Base-by-base conservation (phyloP, 2,797 vertebrate species). In the Hybognathus amarus region DNA sequence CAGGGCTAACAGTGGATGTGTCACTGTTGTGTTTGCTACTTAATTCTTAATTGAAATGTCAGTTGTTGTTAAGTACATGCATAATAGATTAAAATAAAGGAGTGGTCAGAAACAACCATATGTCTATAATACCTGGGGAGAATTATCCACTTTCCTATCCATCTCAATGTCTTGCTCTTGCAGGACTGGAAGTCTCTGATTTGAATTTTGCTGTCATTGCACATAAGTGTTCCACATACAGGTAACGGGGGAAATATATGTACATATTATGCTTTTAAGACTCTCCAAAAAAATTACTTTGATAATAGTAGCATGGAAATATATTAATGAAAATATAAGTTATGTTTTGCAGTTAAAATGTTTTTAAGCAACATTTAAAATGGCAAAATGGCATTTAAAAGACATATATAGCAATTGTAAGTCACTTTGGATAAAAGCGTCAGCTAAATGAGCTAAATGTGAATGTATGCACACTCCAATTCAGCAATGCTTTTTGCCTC, bases 181-280 rank as follows among this genome's bases (percentile, higher is more conserved):
- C 71, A n/a, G 71, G 24, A 52, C 20, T 38, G 11, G 33, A 75
- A 75, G 50, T n/a, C 10, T 75, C 33, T 38, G 33, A 75, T 56
- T 75, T 56, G 12, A 75, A 75, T 75, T 56, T 38, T 75, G 50
- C 71, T 56, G 7, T 38, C 71, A 38, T 75, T 75, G 71, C 50
- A 75, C 6, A 52, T 22, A 30, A 36, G 33, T 38, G 4, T 38
- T 56, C 4, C 73, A 56, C 30, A 74, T 17, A 56, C 6, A 75
- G 27, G 18, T 33, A 52, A 52, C 45, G 10, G 30, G 33, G 12
- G 2, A 56, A 52, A 33, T 73, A 36, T 30, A 73, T 22, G 45
- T 20, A 1, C 0, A 6, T 52, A 1, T 13, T 10, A 33, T 10
- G 9, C 18, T 73, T 33, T 50, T 6, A 52, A 30, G 45, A 20